Conservation (phyloP, 2,888 invertebrate genomes). For the Prostheceraeus crozeri region DNA sequence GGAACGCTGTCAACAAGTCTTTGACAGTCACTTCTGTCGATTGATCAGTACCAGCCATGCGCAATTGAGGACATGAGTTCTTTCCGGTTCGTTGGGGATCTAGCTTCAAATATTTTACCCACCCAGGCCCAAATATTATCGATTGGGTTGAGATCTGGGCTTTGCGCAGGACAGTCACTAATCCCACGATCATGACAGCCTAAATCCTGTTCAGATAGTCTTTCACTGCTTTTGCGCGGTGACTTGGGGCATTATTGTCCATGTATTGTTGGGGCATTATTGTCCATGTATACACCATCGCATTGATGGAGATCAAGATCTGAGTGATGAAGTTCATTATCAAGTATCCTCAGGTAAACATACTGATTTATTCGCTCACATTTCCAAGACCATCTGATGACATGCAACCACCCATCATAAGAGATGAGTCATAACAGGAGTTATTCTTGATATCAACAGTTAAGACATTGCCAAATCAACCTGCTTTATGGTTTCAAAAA, state of each 20-base stretch:
- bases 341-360: neutral
- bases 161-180: constrained; percentile 2
- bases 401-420: neutral
- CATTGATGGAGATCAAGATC: neutral
- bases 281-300: neutral
- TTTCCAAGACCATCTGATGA: neutral
- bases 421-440: too few species aligned
- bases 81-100: too few species aligned
- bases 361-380: neutral
- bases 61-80: too few species aligned
- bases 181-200: constrained; percentile 16
- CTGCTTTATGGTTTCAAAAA: too few species aligned
- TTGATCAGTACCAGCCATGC: too few species aligned
- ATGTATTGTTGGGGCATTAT: too few species aligned
- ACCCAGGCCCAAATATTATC: neutral
- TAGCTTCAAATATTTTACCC: too few species aligned
- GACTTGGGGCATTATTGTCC: too few species aligned
- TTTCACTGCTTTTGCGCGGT: too few species aligned
- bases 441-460: too few species aligned
- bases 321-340: neutral
- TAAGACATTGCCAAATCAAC: too few species aligned
- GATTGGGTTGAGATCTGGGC: constrained; percentile 5
- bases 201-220: neutral
- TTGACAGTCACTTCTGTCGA: constrained; percentile 2
- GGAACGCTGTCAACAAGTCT: constrained; percentile 1